Percentiles rank a stretch among this genome's conserved stretches.
Evolutionary conservation across 2,797 vertebrate species (phyloP).

Genomic region (Mormyrops attenuatus): DNA sequence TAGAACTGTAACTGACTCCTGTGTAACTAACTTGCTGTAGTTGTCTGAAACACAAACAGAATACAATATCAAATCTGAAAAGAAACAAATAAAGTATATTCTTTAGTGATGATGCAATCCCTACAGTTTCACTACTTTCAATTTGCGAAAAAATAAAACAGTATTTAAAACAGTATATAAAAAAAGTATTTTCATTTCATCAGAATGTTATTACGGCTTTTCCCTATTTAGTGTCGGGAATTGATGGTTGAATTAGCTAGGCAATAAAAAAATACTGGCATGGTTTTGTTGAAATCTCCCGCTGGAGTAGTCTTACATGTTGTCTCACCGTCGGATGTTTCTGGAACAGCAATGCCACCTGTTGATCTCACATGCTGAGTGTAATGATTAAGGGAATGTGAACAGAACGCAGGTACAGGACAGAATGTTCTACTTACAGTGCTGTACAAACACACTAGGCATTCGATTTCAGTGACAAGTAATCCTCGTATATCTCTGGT

Average conservation of each 20-base stretch:
- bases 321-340: background rate
- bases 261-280: background rate
- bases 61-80: background rate
- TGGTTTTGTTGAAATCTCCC: background rate
- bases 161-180: too few species aligned
- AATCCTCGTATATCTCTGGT: background rate
- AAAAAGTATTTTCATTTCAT: background rate
- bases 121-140: background rate
- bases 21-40: background rate
- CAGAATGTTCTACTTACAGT: background rate
- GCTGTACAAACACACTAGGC: background rate
- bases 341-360: conserved; percentile 13
- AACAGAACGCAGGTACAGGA: background rate
- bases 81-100: background rate
- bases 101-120: background rate
- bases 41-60: background rate
- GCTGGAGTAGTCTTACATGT: background rate
- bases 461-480: background rate
- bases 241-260: background rate
- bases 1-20: background rate
- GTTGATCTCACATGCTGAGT: background rate
- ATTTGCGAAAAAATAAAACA: background rate
- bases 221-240: background rate
- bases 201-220: background rate
- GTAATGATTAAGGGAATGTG: background rate